These are phyloP conservation scores for Timema cristinae DNA, from an alignment of 2,888 invertebrate species.

Conservation along the genomic window DNA sequence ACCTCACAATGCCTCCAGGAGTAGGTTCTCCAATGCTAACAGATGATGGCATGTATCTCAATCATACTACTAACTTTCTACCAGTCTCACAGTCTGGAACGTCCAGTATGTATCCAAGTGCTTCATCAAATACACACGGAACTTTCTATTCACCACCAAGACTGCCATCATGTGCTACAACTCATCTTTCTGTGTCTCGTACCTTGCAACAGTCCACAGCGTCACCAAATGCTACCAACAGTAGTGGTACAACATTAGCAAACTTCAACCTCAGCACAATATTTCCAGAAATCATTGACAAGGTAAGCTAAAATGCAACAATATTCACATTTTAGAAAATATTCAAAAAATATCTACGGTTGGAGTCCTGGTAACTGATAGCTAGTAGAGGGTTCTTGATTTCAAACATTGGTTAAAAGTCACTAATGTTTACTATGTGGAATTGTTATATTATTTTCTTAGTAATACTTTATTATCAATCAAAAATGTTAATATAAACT, in stretches of 20 bases:
- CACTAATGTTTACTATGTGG: too few relatives aligned
- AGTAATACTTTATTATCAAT: too few relatives aligned
- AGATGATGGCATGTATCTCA: constrained; percentile 20
- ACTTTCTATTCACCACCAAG: constrained; percentile 22
- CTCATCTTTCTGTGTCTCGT: constrained; percentile 18
- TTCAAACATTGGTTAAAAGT: too few relatives aligned
- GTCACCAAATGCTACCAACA: constrained; percentile 24
- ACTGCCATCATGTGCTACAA: constrained; percentile 11
- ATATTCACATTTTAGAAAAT: too few relatives aligned
- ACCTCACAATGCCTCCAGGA: constrained; percentile 26
- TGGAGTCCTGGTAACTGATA: too few relatives aligned
- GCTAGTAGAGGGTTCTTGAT: too few relatives aligned
- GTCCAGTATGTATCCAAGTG: constrained; percentile 18
- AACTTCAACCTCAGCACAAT: constrained; percentile 81
- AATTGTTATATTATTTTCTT: too few relatives aligned
- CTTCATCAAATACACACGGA: constrained; percentile 19
- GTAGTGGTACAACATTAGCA: constrained; percentile 54
- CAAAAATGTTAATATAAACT: too few relatives aligned
- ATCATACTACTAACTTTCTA: constrained; percentile 18
- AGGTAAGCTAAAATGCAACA: constrained; percentile 38
- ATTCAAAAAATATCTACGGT: too few relatives aligned
- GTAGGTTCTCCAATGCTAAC: constrained; percentile 24
- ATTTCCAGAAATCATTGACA: constrained; percentile 76
- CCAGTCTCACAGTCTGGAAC: constrained; percentile 12
- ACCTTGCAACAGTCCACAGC: constrained; percentile 19